Percentiles rank a stretch among this genome's conserved stretches.
Conservation (phyloP, 2,113 vertebrate species). For the Xenus cinereus region DNA sequence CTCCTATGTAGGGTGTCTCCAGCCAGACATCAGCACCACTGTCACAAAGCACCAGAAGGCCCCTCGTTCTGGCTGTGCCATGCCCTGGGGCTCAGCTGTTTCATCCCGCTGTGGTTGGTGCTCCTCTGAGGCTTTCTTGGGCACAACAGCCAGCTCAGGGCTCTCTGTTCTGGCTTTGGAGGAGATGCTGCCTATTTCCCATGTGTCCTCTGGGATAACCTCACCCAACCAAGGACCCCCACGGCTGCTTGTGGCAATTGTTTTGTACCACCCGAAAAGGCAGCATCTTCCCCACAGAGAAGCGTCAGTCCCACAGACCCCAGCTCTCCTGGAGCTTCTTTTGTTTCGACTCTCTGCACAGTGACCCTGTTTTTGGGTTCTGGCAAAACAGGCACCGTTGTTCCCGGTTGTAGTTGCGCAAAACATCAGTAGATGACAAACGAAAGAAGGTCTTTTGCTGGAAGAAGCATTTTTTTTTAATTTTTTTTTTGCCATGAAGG, state of each 20-base stretch:
- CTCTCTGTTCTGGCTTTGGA: slow-evolving; percentile 24
- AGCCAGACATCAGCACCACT: neutral
- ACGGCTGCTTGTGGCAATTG: neutral
- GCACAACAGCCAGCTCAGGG: neutral
- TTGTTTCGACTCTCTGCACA: neutral
- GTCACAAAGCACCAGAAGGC: neutral
- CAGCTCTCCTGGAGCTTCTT: slow-evolving; percentile 40
- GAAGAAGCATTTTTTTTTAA: neutral
- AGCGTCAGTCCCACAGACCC: neutral
- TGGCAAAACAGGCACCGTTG: neutral
- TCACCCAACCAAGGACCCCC: slow-evolving; percentile 12
- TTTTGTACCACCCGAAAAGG: neutral
- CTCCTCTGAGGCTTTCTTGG: slow-evolving; percentile 8
- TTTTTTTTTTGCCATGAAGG: neutral
- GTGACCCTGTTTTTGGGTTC: neutral
- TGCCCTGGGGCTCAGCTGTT: slow-evolving; percentile 5
- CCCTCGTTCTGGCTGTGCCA: neutral
- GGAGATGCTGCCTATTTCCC: neutral
- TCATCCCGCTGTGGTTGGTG: neutral
- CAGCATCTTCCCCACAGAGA: neutral
- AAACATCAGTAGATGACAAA: neutral
- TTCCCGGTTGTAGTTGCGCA: neutral
- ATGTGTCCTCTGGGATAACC: slow-evolving; percentile 27
- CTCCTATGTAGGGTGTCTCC: neutral
- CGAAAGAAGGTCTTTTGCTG: neutral